Conservation (phyloP, 2,888 invertebrate genomes). For the Plemyria rubiginata region DNA sequence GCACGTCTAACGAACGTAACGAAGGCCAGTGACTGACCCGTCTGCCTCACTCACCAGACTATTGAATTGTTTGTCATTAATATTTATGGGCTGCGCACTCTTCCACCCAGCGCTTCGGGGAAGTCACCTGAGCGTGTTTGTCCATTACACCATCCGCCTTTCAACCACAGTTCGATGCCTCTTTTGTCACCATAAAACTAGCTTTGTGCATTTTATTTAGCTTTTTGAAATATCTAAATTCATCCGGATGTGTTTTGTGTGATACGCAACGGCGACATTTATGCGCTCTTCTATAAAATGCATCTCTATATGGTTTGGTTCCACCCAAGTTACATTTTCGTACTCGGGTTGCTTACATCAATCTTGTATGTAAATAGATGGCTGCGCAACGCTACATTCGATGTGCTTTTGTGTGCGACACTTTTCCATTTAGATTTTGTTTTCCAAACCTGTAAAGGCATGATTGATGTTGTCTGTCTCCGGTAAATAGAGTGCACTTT, state of each 20-base stretch:
- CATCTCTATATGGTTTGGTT: conserved; percentile 25
- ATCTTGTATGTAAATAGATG: conserved; percentile 67
- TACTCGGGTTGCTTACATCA: conserved; percentile 51
- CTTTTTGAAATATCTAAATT: conserved; percentile 15
- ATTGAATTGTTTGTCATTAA: conserved; percentile 79
- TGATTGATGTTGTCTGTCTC: conserved; percentile 53
- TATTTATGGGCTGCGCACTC: conserved; percentile 76
- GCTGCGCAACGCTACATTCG: conserved; percentile 49
- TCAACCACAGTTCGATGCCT: conserved; percentile 37
- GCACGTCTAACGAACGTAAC: conserved; percentile 74
- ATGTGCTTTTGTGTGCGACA: conserved; percentile 47
- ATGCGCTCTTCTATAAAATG: background rate
- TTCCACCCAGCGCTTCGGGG: conserved; percentile 70
- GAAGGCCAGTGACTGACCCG: conserved; percentile 72
- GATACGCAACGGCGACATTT: background rate
- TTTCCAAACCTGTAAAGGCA: conserved; percentile 22
- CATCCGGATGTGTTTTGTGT: conserved; percentile 6
- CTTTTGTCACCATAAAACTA: conserved; percentile 24
- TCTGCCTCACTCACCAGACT: conserved; percentile 56
- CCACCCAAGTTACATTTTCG: conserved; percentile 55
- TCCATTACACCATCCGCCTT: conserved; percentile 61
- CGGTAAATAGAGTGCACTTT: conserved; percentile 52
- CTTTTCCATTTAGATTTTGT: conserved; percentile 44
- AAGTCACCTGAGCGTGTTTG: conserved; percentile 69
- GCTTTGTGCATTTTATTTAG: conserved; percentile 44